Base-by-base conservation (phyloP, 1,140 invertebrate genomes). In the Pseudomyrmex sp. region DNA sequence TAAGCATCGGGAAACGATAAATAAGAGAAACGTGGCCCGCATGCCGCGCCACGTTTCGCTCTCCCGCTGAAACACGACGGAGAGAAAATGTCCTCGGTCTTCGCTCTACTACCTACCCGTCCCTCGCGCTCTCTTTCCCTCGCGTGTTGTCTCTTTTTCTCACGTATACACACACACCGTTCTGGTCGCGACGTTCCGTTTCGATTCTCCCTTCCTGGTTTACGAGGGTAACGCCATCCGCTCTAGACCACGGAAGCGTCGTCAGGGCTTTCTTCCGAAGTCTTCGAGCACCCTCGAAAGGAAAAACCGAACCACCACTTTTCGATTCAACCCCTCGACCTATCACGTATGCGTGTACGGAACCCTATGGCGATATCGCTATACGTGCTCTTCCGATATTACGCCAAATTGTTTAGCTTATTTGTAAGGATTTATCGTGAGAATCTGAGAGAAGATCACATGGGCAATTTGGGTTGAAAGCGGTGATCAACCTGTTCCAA, bases 1-100 rank as follows among this genome's bases (percentile, higher is more conserved):
- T 94, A 94, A 94, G 93, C 93, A 94, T 94, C 90, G 93, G 92
- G 93, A 93, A 94, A 94, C 93, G 93, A 94, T 94, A 94, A 94
- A 94, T 94, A 94, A 93, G 92, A 92, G 91, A 93, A 92, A 93
- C 93, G 93, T 94, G 93, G 93, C 75, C 90, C 91, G 93, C 92
- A 94, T 94, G 89, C 92, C 89, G 82, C 87, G 80, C 83, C 75
- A 82, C 76, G 75, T 75, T 72, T 63, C 44, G 56, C 66, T 85
- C 54, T 83, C 80, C 76, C 87, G 84, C 58, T 77, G 82, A 85
- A 89, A 74, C 79, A 54, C 73, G 59, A 52, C 66, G 23, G 75
- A 48, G 66, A 52, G 58, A 85, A 84, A 74, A 85, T 79, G 79
- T 65, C 54, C 68, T 23, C 58, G 18, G 9, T 73, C 77, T 83